These are phyloP conservation scores for Tenthredo scrophulariae DNA, from an alignment of 2,888 invertebrate species.

Conservation along the genomic window DNA sequence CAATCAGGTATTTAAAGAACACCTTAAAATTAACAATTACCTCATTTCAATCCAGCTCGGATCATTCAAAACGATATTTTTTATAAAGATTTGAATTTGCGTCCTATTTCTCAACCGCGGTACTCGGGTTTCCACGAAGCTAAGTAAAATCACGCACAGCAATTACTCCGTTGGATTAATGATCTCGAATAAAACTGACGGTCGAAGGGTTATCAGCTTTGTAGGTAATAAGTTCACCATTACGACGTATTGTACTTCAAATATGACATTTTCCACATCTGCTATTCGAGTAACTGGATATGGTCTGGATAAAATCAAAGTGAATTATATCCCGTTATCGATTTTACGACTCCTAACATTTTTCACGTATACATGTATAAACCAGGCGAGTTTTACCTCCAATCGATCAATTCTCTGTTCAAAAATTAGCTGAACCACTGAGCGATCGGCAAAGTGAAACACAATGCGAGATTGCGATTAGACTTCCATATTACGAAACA, in stretches of 20 bases:
- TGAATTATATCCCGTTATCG: slow-evolving; percentile 36
- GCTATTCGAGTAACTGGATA: slow-evolving; percentile 10
- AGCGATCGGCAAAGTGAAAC: not conserved
- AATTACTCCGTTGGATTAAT: slow-evolving; percentile 23
- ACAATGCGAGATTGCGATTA: not conserved
- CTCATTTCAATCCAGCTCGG: slow-evolving; percentile 11
- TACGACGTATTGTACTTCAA: slow-evolving; percentile 40
- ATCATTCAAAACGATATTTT: not conserved
- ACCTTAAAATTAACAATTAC: slow-evolving; percentile 25
- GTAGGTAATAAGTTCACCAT: not conserved
- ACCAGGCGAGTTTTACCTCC: not conserved
- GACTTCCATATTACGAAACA: not conserved
- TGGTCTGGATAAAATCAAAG: slow-evolving; percentile 19
- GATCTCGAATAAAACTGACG: not conserved
- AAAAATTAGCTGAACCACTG: not conserved
- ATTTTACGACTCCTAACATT: slow-evolving; percentile 11
- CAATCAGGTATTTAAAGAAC: not conserved
- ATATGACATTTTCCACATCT: not conserved
- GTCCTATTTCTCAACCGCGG: not conserved
- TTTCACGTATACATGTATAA: not conserved
- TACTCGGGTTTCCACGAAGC: not conserved
- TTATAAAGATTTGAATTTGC: not conserved
- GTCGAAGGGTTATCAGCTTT: slow-evolving; percentile 21
- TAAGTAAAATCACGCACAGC: not conserved
- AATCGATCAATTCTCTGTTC: not conserved